Evolutionary conservation across 2,113 vertebrate genomes (phyloP).

Genomic region (Psephotus haematonotus): DNA sequence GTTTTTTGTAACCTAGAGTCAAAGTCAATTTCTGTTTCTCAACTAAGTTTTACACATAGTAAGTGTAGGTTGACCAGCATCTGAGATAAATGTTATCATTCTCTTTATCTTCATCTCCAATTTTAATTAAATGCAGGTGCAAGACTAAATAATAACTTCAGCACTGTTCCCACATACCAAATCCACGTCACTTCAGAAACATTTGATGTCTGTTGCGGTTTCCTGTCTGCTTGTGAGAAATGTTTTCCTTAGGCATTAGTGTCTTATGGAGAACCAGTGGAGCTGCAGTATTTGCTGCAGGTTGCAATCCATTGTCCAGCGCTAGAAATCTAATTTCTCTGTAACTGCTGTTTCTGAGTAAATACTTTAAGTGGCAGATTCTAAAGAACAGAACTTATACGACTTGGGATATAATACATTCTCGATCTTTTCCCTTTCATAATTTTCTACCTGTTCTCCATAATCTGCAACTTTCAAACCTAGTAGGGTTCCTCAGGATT

Average conservation of each 20-base stretch:
- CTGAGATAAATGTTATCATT: neutral
- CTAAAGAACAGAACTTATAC: neutral
- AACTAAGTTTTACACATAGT: neutral
- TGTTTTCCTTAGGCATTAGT: constrained; percentile 13
- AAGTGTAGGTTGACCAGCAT: neutral
- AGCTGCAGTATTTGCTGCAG: neutral
- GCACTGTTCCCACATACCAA: neutral
- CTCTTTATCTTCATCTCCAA: neutral
- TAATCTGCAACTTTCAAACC: neutral
- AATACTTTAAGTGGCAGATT: neutral
- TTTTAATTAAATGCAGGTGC: neutral
- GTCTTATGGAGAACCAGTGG: neutral
- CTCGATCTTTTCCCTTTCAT: neutral
- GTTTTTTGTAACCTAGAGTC: neutral
- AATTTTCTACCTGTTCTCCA: neutral
- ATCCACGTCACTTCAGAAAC: neutral
- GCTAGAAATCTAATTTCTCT: neutral
- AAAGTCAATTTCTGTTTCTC: neutral
- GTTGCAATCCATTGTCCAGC: neutral
- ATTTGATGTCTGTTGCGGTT: neutral
- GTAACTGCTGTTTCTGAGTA: neutral
- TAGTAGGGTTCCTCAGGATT: neutral
- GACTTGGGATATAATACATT: neutral
- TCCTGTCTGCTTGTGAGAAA: constrained; percentile 3
- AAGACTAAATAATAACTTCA: neutral